Evolutionary conservation across 1,140 invertebrate species (phyloP), one percentile per base, ranked within the genome.

Genomic region (Tenebrio molitor): DNA sequence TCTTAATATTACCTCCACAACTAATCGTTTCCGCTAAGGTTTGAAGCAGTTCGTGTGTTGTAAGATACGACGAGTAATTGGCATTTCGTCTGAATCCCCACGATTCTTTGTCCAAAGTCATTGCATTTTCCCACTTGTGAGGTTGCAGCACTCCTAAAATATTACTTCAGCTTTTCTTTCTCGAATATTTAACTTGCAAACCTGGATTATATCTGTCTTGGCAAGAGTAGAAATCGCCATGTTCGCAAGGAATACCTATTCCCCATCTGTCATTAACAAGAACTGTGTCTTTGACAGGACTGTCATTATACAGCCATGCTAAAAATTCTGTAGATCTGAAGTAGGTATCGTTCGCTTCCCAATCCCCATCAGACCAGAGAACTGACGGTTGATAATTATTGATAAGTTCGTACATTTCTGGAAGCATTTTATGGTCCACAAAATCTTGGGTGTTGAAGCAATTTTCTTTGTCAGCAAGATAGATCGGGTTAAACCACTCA

Each of bases 281-380:
- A 8, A 98, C 88, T 2, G 89, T 92, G 65, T 97, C 89, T 79
- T 91, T 92, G 0, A 98, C 93, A 0, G 96, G 95, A 82, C 95
- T 97, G 4, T 96, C 90, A 82, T 97, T 98, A 78, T 96, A 99
- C 0, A 98, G 85, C 95, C 96, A 99, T 3, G 96, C 92, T 1
- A 99, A 84, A 77, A 95, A 91, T 73, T 92, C 89, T 72, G 88
- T 90, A 0, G 93, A 91, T 33, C 88, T 88, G 91, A 91, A 99
- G 79, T 98, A 99, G 0, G 86, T 85, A 77, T 92, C 90, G 0
- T 87, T 78, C 0, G 92, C 91, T 80, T 95, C 93, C 93, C 93
- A 95, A 74, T 95, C 94, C 0, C 96, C 96, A 83, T 98, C 96
- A 0, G 95, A 95, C 97, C 97, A 99, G 15, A 99, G 83, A 0